Conservation (phyloP, 2,888 invertebrate species). For the Aquatica leii region DNA sequence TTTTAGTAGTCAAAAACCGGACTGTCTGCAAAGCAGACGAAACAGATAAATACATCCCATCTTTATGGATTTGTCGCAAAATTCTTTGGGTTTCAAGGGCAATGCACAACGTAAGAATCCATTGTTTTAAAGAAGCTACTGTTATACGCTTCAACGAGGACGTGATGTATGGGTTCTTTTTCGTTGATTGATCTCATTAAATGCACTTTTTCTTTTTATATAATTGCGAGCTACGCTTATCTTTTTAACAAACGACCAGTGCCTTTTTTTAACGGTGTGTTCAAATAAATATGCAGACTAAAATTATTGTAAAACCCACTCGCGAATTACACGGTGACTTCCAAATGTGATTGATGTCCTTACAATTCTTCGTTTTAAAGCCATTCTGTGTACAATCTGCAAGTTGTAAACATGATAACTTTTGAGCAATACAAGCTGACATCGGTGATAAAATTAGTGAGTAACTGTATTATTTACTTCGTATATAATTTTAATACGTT, state of each 20-base stretch:
- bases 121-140: constrained; percentile 40
- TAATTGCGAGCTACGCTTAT: too few species aligned
- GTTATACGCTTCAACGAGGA: constrained; percentile 37
- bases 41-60: constrained; percentile 53
- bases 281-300: too few species aligned
- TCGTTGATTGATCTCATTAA: constrained; percentile 22
- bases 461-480: constrained; percentile 5
- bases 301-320: too few species aligned
- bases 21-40: constrained; percentile 53
- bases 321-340: too few species aligned
- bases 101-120: constrained; percentile 43
- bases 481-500: too few species aligned
- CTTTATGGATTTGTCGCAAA: constrained; percentile 52
- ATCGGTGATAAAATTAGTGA: constrained; percentile 16
- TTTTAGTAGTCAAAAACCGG: constrained; percentile 47
- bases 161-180: constrained; percentile 41
- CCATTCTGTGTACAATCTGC: background rate
- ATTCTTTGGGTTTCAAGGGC: constrained; percentile 49
- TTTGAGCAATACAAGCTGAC: constrained; percentile 3
- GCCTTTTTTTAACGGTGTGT: background rate
- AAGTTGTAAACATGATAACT: background rate
- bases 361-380: background rate
- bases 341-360: background rate
- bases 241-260: constrained; percentile 2
- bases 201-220: background rate